Conservation (phyloP, 2,797 vertebrate species). For the Fistularia tabacaria region DNA sequence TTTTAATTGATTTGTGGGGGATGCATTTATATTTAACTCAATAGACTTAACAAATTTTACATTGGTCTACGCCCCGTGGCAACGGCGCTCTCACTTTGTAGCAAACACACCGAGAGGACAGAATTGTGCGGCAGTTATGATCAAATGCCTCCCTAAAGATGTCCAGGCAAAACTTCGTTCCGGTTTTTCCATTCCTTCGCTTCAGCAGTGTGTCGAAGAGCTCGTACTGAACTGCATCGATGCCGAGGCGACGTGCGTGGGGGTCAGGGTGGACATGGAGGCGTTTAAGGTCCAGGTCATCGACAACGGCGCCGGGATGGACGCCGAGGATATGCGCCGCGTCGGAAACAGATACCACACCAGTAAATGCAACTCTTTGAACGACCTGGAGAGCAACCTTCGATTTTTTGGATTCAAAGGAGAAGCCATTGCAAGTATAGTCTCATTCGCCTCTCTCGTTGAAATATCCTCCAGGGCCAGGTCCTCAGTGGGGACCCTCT, state of each 20-base stretch:
- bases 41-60: too few relatives aligned
- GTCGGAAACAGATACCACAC: conserved; percentile 85
- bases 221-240: conserved; percentile 91
- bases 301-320: conserved; percentile 88
- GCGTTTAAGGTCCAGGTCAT: conserved; percentile 90
- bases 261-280: conserved; percentile 85
- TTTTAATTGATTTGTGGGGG: too few relatives aligned
- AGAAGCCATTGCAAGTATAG: conserved; percentile 90
- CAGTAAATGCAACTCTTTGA: conserved; percentile 84
- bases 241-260: conserved; percentile 87
- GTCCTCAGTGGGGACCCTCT: conserved; percentile 78
- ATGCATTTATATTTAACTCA: too few relatives aligned
- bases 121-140: conserved; percentile 72
- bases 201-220: conserved; percentile 92
- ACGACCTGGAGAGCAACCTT: conserved; percentile 81
- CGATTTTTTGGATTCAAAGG: conserved; percentile 88
- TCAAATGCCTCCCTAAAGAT: conserved; percentile 80
- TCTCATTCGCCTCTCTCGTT: conserved; percentile 79
- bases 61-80: background rate
- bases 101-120: background rate
- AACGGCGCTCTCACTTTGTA: too few relatives aligned
- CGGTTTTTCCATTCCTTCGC: conserved; percentile 82
- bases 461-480: conserved; percentile 86
- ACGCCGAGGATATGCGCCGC: conserved; percentile 75
- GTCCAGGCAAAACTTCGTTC: conserved; percentile 85